Base-by-base conservation (phyloP, 2,113 vertebrate species). In the Lepus americanus region DNA sequence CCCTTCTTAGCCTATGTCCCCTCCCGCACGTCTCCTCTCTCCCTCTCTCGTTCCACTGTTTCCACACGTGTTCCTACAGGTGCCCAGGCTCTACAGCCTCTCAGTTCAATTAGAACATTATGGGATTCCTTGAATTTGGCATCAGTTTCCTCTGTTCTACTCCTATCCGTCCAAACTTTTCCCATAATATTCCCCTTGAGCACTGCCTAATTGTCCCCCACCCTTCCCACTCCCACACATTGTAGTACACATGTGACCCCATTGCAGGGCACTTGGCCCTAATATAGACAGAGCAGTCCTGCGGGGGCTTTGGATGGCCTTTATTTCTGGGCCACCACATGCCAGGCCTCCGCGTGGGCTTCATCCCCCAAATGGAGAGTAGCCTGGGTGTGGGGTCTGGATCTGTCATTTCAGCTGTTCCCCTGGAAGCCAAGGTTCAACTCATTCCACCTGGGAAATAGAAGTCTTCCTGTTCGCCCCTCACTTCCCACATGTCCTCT, bases 151-250 rank as follows among this genome's bases (percentile, higher is more conserved):
- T 78, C 19, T 63, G 87, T 72, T 85, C 36, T 72, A 61, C 12
- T 61, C 22, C 8, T 10, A 14, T 80, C 64, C 84, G 67, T 84
- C 64, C 87, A 72, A 53, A 67, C 23, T 88, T 67, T 96, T 20
- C 51, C 13, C 31, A 74, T 55, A 81, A 25, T 63, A 51, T 63
- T 81, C 17, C 49, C 77, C 20, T 84, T 77, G 17, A 86, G 55
- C 20, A 90, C 78, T 25, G 82, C 12, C 10, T 36, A 87, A 67
- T 19, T 73, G 14, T 44, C 23, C 90, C 4, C 13, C 29, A 70
- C 39, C 25, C 23, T 20, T 63, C 23, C 31, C 10, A 14, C 51
- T 89, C 25, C 72, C 36, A 55, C 49, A 77, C 44, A 29, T 6
- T 4, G 7, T 39, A 66, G 39, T 31, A 66, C 4, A 44, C 11